Evolutionary conservation across 2,113 vertebrate genomes (phyloP), one percentile per base, ranked within the genome.

Genomic region (Anguilla rostrata): DNA sequence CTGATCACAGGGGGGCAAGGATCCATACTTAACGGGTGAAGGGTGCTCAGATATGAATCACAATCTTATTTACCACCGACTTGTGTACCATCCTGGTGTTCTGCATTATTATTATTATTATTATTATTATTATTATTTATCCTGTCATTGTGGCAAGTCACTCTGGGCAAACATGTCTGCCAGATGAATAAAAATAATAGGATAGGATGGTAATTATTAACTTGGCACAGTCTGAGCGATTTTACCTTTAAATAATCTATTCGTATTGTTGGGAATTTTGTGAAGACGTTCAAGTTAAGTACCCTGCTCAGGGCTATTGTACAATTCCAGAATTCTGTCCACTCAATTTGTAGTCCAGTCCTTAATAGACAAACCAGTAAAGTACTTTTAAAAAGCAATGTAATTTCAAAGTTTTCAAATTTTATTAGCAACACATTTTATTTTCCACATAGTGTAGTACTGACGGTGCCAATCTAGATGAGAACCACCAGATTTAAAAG

Each of bases 401-500:
- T 57, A 9, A 39, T 34, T 60, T 66, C 14, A 5, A 5, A 22
- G 43, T 83, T 87, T 82, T 39, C 29, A 81, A 53, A 41, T 85
- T 87, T 87, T 87, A 87, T 87, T 87, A 75, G 80, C 39, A 85
- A 88, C 60, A 79, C 34, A 66, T 26, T 22, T 71, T 71, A 78
- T 39, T 63, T 26, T 78, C 75, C 56, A 82, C 56, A 84, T 87
- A 41, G 66, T 75, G 34, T 15, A 39, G 78, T 81, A 80, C 79
- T 49, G 78, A 87, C 40, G 84, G 53, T 79, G 82, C 9, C 29
- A 80, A 15, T 57, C 41, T 71, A 63, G 60, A 39, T 39, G 34
- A n/a, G 43, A 82, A 85, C 12, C 66, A 78, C 40, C 26, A 26
- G 56, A 46, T 78, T 63, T 71, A 12, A 71, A 41, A 66, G n/a